Percentiles rank a stretch among this genome's conserved stretches.
These are phyloP conservation scores for Periphyllus acericola DNA, from an alignment of 2,888 invertebrate species.

Conservation along the genomic window DNA sequence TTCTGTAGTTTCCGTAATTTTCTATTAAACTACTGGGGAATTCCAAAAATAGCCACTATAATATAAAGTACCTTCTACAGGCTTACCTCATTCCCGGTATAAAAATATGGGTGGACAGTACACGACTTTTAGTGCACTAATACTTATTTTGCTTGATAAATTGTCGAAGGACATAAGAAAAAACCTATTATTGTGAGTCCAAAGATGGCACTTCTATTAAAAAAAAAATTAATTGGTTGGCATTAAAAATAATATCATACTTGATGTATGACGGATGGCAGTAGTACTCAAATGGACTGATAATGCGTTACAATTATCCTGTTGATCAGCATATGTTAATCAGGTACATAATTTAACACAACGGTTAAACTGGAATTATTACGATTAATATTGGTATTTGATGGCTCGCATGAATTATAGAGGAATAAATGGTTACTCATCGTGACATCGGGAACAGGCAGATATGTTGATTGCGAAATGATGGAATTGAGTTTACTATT, in stretches of 20 bases:
- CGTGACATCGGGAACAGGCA: not conserved
- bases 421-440: not conserved
- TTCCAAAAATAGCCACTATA: not conserved
- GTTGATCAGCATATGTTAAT: too few species aligned
- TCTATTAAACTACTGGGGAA: not conserved
- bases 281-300: not conserved
- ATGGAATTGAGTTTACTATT: not conserved
- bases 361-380: not conserved
- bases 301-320: too few species aligned
- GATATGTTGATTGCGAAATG: not conserved
- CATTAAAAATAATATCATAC: not conserved
- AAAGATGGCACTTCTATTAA: not conserved
- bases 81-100: not conserved
- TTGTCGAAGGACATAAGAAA: not conserved
- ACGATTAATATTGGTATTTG: not conserved
- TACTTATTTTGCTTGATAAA: not conserved
- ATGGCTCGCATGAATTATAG: not conserved
- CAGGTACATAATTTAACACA: too few species aligned
- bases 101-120: not conserved
- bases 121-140: not conserved
- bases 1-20: not conserved
- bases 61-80: not conserved
- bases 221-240: not conserved
- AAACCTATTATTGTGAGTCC: not conserved
- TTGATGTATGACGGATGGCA: not conserved